Percentiles rank a stretch among this genome's conserved stretches.
Evolutionary conservation across 2,113 vertebrate genomes (phyloP).

Genomic region (Isurus oxyrinchus): DNA sequence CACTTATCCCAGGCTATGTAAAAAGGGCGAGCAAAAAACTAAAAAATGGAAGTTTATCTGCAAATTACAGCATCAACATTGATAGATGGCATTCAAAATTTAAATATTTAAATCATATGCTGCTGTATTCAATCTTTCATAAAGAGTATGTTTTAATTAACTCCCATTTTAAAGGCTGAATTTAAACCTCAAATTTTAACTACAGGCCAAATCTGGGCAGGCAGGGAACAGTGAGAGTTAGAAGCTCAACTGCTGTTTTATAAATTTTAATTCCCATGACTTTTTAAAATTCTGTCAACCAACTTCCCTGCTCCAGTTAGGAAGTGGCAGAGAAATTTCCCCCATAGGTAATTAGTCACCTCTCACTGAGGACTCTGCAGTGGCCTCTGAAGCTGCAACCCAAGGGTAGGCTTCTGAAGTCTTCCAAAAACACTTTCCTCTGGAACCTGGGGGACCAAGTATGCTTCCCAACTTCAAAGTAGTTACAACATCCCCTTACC

Average conservation of each 20-base stretch:
- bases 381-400: too few relatives aligned
- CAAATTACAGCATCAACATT: not conserved
- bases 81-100: not conserved
- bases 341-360: not conserved
- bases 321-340: not conserved
- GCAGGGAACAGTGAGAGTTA: not conserved
- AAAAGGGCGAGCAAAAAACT: not conserved
- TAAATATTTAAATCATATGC: not conserved
- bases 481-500: not conserved
- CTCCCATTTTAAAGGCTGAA: not conserved
- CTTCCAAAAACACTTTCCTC: not conserved
- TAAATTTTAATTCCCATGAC: not conserved
- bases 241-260: not conserved
- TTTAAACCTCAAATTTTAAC: not conserved
- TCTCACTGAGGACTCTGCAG: too few relatives aligned
- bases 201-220: not conserved
- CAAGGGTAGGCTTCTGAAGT: not conserved
- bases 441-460: not conserved
- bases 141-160: not conserved
- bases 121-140: not conserved
- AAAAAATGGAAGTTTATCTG: not conserved
- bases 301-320: not conserved
- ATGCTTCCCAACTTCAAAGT: not conserved
- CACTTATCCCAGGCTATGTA: not conserved
- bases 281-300: not conserved